Evolutionary conservation across 2,888 invertebrate genomes (phyloP).

Genomic region (Drosophila testacea): DNA sequence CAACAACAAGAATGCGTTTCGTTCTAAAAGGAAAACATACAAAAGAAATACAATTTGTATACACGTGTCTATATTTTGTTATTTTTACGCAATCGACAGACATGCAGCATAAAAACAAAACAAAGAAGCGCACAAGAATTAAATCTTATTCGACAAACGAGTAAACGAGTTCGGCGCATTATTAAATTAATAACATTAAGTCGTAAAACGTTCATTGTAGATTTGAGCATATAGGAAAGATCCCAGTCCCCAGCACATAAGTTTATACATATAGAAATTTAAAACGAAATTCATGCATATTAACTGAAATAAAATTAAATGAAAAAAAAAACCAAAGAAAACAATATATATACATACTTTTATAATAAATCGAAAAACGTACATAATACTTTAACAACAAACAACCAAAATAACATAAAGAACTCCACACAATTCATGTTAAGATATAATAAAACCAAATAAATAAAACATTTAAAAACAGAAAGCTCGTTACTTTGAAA

Average conservation of each 20-base stretch:
- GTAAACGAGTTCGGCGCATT: constrained; percentile 29
- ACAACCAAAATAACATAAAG: constrained; percentile 38
- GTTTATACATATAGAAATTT: constrained; percentile 69
- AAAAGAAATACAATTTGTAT: background rate
- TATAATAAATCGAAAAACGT: constrained; percentile 63
- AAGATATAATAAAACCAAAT: constrained; percentile 71
- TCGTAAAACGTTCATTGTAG: constrained; percentile 73
- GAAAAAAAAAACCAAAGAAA: constrained; percentile 3
- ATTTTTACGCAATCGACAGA: constrained; percentile 30
- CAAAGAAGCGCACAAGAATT: constrained; percentile 31
- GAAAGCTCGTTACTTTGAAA: constrained; percentile 29
- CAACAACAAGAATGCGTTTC: constrained; percentile 51
- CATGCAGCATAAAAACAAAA: constrained; percentile 17
- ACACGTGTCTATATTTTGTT: constrained; percentile 28
- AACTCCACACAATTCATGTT: constrained; percentile 74
- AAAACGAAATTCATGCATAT: constrained; percentile 52
- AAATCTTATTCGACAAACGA: constrained; percentile 23
- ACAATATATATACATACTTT: constrained; percentile 60
- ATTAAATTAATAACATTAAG: constrained; percentile 45
- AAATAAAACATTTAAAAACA: constrained; percentile 72
- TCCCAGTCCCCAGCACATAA: constrained; percentile 68
- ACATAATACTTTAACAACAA: constrained; percentile 56
- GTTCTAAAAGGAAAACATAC: constrained; percentile 19
- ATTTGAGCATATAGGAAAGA: constrained; percentile 69
- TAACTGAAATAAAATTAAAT: constrained; percentile 41